Conservation (phyloP, 2,888 invertebrate genomes). For the Allacma fusca region DNA sequence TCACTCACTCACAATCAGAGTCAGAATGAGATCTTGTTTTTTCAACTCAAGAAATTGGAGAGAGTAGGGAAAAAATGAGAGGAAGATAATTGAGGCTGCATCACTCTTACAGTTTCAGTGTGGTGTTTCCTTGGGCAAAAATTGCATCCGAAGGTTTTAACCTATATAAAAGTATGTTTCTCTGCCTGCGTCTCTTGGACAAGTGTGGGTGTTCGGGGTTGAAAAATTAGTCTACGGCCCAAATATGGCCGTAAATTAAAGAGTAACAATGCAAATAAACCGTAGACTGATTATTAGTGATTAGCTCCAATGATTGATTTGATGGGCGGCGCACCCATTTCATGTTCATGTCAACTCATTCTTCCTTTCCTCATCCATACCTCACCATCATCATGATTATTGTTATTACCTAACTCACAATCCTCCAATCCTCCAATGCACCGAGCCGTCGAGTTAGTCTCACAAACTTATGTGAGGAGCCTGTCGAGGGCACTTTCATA, state of each 20-base stretch:
- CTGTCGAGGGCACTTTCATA: no score
- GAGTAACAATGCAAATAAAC: slow-evolving; percentile 43
- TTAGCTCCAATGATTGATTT: slow-evolving; percentile 45
- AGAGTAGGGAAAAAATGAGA: not conserved
- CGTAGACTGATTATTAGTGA: slow-evolving; percentile 38
- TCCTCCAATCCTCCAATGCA: no score
- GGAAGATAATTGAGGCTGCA: not conserved
- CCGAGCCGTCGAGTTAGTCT: no score
- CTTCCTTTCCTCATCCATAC: not conserved
- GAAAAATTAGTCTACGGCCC: slow-evolving; percentile 37
- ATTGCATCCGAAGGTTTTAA: no score
- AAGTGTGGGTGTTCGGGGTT: slow-evolving; percentile 22
- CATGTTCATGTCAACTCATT: slow-evolving; percentile 36
- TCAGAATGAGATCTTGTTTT: no score
- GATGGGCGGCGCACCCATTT: slow-evolving; percentile 37
- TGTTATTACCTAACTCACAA: no score
- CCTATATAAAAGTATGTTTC: no score
- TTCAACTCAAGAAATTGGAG: not conserved
- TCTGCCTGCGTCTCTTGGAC: not conserved
- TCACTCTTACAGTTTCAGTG: not conserved
- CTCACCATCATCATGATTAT: not conserved
- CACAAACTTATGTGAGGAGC: no score
- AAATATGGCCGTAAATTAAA: slow-evolving; percentile 43
- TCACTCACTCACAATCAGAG: no score
- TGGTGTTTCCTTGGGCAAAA: no score